These are phyloP conservation scores for Ferrisia virgata DNA, from an alignment of 2,888 invertebrate species.

Conservation along the genomic window DNA sequence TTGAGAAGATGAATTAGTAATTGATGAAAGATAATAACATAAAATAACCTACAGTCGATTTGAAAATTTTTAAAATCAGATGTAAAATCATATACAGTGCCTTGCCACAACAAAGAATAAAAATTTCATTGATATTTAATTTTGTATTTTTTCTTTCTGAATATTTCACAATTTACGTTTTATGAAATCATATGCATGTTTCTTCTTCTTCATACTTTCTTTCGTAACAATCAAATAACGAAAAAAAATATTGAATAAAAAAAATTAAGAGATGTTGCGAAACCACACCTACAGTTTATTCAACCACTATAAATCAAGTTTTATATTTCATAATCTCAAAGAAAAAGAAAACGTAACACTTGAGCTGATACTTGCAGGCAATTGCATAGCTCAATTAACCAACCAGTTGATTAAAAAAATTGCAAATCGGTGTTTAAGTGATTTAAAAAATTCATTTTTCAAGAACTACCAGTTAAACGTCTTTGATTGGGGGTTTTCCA, in stretches of 20 bases:
- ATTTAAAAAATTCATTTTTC: not conserved
- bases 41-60: no score
- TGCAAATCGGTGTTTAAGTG: not conserved
- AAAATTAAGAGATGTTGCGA: not conserved
- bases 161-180: no score
- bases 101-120: no score
- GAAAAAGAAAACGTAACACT: not conserved
- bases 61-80: no score
- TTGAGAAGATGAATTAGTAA: no score
- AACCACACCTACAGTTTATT: not conserved
- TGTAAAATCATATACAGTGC: no score
- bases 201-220: no score
- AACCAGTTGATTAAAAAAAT: not conserved
- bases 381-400: not conserved
- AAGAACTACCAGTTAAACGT: slow-evolving; percentile 9
- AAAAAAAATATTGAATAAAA: no score
- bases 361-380: not conserved
- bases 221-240: no score
- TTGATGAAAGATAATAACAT: no score
- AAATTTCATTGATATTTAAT: no score
- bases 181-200: not conserved
- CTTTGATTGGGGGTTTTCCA: not conserved
- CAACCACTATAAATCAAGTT: not conserved
- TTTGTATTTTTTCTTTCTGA: no score
- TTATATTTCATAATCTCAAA: not conserved